Percentiles rank a stretch among this genome's conserved stretches.
Evolutionary conservation across 2,797 vertebrate genomes (phyloP).

Genomic region (Pantherophis vulpinus): DNA sequence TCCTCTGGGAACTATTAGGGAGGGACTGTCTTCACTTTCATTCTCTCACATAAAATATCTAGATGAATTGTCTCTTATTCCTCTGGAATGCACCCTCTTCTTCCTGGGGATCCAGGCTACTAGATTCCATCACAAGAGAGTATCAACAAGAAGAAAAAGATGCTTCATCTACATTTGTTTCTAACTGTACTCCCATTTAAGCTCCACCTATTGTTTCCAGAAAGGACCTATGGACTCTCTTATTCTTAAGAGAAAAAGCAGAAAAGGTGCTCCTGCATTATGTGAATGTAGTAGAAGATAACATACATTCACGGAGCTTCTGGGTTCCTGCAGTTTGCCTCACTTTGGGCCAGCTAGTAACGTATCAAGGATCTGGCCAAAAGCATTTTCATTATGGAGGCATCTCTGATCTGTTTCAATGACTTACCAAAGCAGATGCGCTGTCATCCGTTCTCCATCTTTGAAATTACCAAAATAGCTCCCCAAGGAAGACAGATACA

Average conservation of each 20-base stretch:
- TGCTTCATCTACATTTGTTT: neutral
- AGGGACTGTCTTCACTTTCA: neutral
- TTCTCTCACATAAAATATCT: neutral
- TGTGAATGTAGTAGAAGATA: neutral
- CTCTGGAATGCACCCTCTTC: neutral
- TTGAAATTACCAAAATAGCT: neutral
- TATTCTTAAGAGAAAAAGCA: neutral
- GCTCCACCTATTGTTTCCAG: neutral
- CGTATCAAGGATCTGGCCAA: neutral
- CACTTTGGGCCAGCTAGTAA: neutral
- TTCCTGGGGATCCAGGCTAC: neutral
- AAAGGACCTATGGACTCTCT: neutral
- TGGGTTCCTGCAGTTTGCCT: neutral
- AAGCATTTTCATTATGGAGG: neutral
- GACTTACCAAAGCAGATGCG: neutral
- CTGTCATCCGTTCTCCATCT: neutral
- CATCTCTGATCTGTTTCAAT: neutral
- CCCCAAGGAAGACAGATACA: neutral
- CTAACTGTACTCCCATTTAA: neutral
- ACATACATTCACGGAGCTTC: no score
- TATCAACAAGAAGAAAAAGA: neutral
- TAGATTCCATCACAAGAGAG: neutral
- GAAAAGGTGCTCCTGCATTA: neutral
- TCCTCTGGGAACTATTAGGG: neutral
- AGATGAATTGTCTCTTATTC: neutral